phyloP scores from a whole-genome alignment of 2,888 invertebrate species.

The Punctoribates punctum region DNA sequence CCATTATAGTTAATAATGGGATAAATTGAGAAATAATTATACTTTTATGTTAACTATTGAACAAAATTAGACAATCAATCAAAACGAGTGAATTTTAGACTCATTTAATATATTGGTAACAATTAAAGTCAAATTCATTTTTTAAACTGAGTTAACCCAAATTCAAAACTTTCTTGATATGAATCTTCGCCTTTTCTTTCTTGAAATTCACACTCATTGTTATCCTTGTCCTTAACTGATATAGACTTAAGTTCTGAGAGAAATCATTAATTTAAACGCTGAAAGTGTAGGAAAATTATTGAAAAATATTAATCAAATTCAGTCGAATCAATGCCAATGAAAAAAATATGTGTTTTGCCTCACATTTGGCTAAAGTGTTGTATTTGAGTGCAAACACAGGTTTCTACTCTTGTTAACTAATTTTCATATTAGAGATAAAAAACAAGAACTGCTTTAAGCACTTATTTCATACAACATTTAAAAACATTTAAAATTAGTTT shows the following conservation, averaged over 20 bases:
- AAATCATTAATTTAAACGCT: not conserved
- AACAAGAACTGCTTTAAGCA: too few relatives aligned
- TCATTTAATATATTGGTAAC: not conserved
- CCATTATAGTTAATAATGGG: too few relatives aligned
- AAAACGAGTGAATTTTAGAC: not conserved
- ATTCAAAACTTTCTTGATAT: not conserved
- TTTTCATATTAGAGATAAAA: too few relatives aligned
- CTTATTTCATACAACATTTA: too few relatives aligned
- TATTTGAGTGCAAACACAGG: too few relatives aligned
- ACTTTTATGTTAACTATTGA: not conserved
- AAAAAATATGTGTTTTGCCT: too few relatives aligned
- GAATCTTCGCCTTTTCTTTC: not conserved
- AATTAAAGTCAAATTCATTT: not conserved
- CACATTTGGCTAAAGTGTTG: too few relatives aligned
- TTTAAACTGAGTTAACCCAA: not conserved
- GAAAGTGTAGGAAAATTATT: too few relatives aligned
- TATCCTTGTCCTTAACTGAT: conserved; percentile 2
- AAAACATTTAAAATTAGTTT: too few relatives aligned
- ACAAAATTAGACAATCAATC: not conserved
- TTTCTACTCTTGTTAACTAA: too few relatives aligned
- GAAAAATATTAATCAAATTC: too few relatives aligned
- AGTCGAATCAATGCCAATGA: too few relatives aligned
- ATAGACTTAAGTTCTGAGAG: not conserved
- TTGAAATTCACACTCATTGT: not conserved
- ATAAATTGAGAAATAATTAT: not conserved